Conservation (phyloP, 2,797 vertebrate species). For the Melanotaenia pygmaea region DNA sequence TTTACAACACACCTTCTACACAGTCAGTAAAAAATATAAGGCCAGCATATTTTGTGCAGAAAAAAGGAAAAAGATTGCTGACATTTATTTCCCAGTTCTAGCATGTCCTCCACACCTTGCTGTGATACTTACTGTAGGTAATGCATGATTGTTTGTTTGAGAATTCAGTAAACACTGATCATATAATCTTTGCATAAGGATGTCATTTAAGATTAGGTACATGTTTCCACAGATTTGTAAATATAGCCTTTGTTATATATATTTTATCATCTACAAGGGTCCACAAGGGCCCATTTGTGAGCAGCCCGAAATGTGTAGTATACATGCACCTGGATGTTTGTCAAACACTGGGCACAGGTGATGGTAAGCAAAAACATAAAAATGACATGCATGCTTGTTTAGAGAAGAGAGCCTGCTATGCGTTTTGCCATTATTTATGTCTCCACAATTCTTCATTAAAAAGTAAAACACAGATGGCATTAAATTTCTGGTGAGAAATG, state of each 20-base stretch:
- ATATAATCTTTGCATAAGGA: background rate
- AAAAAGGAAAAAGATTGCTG: constrained; percentile 24
- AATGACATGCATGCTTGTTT: background rate
- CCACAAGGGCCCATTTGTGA: background rate
- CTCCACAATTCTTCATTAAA: background rate
- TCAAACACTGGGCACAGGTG: background rate
- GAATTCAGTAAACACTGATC: background rate
- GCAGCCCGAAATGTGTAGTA: background rate
- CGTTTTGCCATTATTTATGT: background rate
- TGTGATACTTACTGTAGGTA: constrained; percentile 27
- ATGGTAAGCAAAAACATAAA: background rate
- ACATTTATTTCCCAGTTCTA: constrained; percentile 15
- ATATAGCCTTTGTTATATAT: background rate
- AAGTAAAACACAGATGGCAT: background rate
- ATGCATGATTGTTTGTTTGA: background rate
- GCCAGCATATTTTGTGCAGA: constrained; percentile 23
- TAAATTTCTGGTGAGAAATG: background rate
- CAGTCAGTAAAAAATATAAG: background rate
- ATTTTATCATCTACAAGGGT: background rate
- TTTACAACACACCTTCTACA: background rate
- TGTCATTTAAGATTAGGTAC: background rate
- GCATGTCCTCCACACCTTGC: constrained; percentile 19
- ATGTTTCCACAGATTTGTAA: background rate
- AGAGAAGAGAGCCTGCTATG: background rate
- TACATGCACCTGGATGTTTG: background rate